Base-by-base conservation (phyloP, 2,113 vertebrate genomes). In the Nothobranchius furzeri region DNA sequence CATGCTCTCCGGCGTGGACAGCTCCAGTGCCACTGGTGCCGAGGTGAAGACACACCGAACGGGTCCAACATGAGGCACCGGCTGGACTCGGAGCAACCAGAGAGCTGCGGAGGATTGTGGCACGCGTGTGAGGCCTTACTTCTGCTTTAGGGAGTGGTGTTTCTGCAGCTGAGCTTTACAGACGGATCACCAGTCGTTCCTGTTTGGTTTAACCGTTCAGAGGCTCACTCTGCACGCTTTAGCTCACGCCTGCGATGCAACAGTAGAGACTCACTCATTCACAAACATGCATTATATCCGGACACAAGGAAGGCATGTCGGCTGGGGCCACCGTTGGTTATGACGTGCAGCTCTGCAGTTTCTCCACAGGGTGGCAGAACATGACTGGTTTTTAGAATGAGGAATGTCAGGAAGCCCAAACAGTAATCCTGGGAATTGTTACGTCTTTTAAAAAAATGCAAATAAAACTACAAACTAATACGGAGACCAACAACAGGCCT, bases 341-440 rank as follows among this genome's bases (percentile, higher is more conserved):
- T 24, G 42, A 1, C 4, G 43, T 1, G 0, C 3, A 35, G 37
- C 3, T 12, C 0, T 74, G 75, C 13, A 70, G 17, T 72, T 76
- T 60, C 14, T 0, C 75, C 88, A 87, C 81, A 58, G 54, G 85
- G 57, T 15, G 81, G 75, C 71, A 76, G 73, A 2, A 4, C 3
- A 25, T 17, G 25, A 53, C 9, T 51, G 14, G 12, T 58, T 75
- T 73, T 1, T 60, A 14, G 4, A 13, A 10, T 8, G 1, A 30
- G 1, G n/a, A 17, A 10, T 7, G 3, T 47, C 42, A 43, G 30
- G 12, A 2, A 43, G 11, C 42, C 42, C 7, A 43, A 43, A 9
- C 7, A 3, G 6, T 24, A 12, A 6, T 12, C 8, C 12, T 35
- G 7, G 3, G 0, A 17, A 12, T 6, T 1, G 7, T 37, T 47